These are phyloP conservation scores for Machimus rusticus DNA, from an alignment of 2,888 invertebrate species.

Conservation along the genomic window DNA sequence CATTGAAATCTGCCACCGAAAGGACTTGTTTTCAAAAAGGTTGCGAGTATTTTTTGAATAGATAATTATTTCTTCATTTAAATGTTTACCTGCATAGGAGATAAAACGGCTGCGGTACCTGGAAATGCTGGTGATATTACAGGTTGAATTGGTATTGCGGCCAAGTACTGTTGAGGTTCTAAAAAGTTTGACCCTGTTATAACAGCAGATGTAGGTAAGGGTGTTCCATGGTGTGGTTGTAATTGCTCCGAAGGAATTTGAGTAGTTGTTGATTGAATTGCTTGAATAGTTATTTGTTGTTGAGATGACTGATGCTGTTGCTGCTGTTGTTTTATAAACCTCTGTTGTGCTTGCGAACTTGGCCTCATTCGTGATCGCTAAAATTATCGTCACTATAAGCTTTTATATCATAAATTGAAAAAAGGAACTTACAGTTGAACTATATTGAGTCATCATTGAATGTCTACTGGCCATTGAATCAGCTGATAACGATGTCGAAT, in stretches of 20 bases:
- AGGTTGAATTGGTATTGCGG: conserved; percentile 69
- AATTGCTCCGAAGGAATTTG: conserved; percentile 51
- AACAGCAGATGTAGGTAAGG: conserved; percentile 50
- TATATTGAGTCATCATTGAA: conserved; percentile 64
- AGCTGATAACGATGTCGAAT: conserved; percentile 72
- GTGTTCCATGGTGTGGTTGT: conserved; percentile 27
- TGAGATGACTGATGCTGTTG: conserved; percentile 52
- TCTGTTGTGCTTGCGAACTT: conserved; percentile 51
- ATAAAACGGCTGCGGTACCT: conserved; percentile 60
- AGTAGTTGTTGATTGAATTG: conserved; percentile 52
- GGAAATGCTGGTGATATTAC: conserved; percentile 65
- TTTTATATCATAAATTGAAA: neutral
- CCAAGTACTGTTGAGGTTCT: conserved; percentile 66
- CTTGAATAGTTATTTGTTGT: conserved; percentile 45
- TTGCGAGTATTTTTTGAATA: neutral
- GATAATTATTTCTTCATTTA: neutral
- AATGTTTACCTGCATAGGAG: conserved; percentile 53
- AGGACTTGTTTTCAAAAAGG: too few relatives aligned
- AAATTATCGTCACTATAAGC: neutral
- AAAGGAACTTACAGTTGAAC: conserved; percentile 60
- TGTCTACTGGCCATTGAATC: conserved; percentile 72
- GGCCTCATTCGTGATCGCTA: conserved; percentile 54
- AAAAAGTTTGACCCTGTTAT: conserved; percentile 59
- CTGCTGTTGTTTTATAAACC: conserved; percentile 52
- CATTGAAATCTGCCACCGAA: too few relatives aligned